Conservation (phyloP, 2,797 vertebrate genomes). For the Fistularia commersonii region DNA sequence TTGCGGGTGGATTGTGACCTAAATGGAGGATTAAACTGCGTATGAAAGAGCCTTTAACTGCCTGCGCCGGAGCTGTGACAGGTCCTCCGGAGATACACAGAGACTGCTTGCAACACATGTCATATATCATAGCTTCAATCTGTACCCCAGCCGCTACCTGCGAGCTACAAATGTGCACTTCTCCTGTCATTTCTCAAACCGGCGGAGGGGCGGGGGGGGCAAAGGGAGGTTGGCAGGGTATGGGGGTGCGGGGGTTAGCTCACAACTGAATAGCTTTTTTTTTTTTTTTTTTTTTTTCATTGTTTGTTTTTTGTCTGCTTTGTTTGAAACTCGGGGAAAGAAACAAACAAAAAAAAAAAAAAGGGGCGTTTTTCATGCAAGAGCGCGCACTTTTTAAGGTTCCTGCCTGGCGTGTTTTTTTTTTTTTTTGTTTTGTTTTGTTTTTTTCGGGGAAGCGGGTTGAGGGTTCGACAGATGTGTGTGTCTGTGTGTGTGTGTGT, state of each 20-base stretch:
- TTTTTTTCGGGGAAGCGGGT: slow-evolving; percentile 2
- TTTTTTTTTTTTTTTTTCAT: slow-evolving; percentile 54
- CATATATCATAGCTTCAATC: slow-evolving; percentile 81
- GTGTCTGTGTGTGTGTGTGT: too few species aligned
- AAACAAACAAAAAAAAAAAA: too few species aligned
- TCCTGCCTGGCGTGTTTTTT: too few species aligned
- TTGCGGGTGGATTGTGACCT: slow-evolving; percentile 62
- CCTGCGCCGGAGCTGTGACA: slow-evolving; percentile 69
- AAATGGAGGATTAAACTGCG: slow-evolving; percentile 71
- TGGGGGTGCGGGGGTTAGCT: slow-evolving; percentile 48
- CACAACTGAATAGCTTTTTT: slow-evolving; percentile 68
- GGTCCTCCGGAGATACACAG: slow-evolving; percentile 76
- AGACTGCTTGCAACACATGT: slow-evolving; percentile 80
- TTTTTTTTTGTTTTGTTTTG: too few species aligned
- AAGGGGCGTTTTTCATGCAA: too few species aligned
- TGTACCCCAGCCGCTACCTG: slow-evolving; percentile 76
- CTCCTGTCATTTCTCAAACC: slow-evolving; percentile 65
- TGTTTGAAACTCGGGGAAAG: slow-evolving; percentile 43
- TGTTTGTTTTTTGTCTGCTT: slow-evolving; percentile 48
- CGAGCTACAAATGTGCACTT: slow-evolving; percentile 78
- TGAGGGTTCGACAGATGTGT: neutral
- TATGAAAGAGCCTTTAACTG: slow-evolving; percentile 70
- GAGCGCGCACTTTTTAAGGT: too few species aligned
- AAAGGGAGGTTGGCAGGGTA: slow-evolving; percentile 20
- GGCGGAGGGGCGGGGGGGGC: slow-evolving; percentile 42